These are phyloP conservation scores for Gnathonemus longibarbis DNA, from an alignment of 2,113 vertebrate genomes.

Conservation along the genomic window DNA sequence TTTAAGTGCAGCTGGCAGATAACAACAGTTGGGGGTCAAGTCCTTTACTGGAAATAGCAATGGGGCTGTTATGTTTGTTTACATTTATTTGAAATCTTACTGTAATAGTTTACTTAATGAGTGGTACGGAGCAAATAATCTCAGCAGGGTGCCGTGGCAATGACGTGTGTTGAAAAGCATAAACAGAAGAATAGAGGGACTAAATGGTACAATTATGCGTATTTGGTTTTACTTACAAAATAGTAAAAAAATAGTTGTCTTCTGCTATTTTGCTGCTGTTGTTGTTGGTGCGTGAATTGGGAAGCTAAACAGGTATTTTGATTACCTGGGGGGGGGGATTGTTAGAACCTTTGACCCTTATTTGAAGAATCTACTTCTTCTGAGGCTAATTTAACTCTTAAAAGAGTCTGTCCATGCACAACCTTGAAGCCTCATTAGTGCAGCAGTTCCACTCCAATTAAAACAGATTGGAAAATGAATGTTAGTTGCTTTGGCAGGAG, in stretches of 20 bases:
- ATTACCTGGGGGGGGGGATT: too few relatives aligned
- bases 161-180: neutral
- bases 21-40: neutral
- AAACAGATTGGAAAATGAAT: neutral
- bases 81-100: neutral
- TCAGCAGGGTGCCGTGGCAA: neutral
- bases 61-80: constrained; percentile 1
- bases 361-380: constrained; percentile 6
- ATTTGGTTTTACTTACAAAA: neutral
- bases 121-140: neutral
- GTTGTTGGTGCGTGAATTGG: neutral
- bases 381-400: constrained; percentile 7
- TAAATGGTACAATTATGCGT: neutral
- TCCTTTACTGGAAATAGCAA: neutral
- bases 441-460: neutral
- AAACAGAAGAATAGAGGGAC: neutral
- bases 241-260: neutral
- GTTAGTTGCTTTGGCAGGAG: neutral
- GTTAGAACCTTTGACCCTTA: neutral
- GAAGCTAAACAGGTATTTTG: neutral
- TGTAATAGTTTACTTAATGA: neutral
- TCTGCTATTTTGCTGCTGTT: neutral
- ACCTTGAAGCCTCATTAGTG: neutral
- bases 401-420: neutral
- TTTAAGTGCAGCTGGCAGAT: neutral